A percentile compares a stretch with the other conserved stretches of the same genome.
Conservation (phyloP, 2,113 vertebrate species). For the Misgurnus anguillicaudatus region DNA sequence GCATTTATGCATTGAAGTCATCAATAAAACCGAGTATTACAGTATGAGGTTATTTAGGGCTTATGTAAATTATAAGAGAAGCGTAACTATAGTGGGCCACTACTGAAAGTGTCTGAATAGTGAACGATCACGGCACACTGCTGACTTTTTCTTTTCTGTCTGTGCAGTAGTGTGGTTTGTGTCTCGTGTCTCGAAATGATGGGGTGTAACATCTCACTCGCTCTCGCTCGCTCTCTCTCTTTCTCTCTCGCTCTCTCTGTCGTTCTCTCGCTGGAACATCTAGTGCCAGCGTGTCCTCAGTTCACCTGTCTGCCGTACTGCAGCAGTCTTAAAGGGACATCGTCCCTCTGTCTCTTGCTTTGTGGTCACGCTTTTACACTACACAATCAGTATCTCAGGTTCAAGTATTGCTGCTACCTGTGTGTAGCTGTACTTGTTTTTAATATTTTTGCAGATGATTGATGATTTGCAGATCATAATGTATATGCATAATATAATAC, state of each 20-base stretch:
- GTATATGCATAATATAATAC: no score
- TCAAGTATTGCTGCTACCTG: no score
- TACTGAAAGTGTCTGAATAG: slow-evolving; percentile 32
- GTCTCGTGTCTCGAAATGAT: slow-evolving; percentile 38
- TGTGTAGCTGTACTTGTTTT: no score
- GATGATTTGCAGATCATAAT: no score
- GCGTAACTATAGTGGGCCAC: slow-evolving; percentile 26
- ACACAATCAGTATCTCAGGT: slow-evolving; percentile 36
- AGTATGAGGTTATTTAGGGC: slow-evolving; percentile 22
- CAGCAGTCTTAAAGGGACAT: slow-evolving; percentile 50
- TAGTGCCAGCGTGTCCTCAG: slow-evolving; percentile 56
- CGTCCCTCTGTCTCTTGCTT: slow-evolving; percentile 24
- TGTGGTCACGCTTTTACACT: slow-evolving; percentile 12
- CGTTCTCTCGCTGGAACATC: slow-evolving; percentile 21
- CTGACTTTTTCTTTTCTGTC: not conserved
- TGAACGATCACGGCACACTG: slow-evolving; percentile 7
- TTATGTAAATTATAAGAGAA: slow-evolving; percentile 9
- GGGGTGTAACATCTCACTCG: slow-evolving; percentile 35
- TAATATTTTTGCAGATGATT: no score
- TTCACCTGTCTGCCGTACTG: slow-evolving; percentile 56
- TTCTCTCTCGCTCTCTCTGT: not conserved
- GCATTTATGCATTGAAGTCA: slow-evolving; percentile 6
- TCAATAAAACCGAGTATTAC: slow-evolving; percentile 10
- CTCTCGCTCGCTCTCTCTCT: slow-evolving; percentile 15
- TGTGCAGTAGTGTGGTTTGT: slow-evolving; percentile 42